Evolutionary conservation across 2,113 vertebrate genomes (phyloP).

Genomic region (Rutilus rutilus): DNA sequence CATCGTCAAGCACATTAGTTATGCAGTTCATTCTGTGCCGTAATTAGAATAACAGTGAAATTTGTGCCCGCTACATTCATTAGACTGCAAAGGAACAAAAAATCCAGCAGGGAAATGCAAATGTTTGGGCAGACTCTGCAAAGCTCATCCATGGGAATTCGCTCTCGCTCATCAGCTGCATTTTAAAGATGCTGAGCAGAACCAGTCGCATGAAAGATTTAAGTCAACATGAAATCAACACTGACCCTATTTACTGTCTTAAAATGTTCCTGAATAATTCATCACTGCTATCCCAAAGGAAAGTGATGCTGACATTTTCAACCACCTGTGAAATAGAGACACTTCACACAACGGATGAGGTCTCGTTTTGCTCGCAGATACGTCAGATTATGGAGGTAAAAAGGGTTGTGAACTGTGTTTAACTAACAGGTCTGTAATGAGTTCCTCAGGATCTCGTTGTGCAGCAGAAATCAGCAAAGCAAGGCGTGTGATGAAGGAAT

Average conservation of each 20-base stretch:
- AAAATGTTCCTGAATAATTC: not conserved
- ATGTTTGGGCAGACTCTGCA: not conserved
- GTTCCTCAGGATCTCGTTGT: too few relatives aligned
- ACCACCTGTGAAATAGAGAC: not conserved
- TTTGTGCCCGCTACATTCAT: not conserved
- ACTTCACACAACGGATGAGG: not conserved
- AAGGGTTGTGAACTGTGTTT: not conserved
- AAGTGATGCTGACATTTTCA: not conserved
- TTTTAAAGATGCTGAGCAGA: not conserved
- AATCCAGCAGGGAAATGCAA: not conserved
- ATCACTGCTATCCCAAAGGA: not conserved
- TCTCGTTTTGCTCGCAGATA: not conserved
- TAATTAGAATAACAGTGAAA: not conserved
- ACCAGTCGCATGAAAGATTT: not conserved
- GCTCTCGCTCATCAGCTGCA: not conserved
- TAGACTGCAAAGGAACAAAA: not conserved
- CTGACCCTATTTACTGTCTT: not conserved
- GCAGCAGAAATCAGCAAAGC: too few relatives aligned
- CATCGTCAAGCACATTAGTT: not conserved
- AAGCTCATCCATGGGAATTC: not conserved
- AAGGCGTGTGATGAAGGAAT: not conserved
- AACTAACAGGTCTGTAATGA: too few relatives aligned
- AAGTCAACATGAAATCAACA: slow-evolving; percentile 15
- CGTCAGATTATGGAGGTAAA: not conserved
- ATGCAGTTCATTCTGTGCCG: not conserved